These are phyloP conservation scores for Corticium candelabrum DNA, from an alignment of 37 sponge, comb jelly and placozoan species.

Conservation along the genomic window DNA sequence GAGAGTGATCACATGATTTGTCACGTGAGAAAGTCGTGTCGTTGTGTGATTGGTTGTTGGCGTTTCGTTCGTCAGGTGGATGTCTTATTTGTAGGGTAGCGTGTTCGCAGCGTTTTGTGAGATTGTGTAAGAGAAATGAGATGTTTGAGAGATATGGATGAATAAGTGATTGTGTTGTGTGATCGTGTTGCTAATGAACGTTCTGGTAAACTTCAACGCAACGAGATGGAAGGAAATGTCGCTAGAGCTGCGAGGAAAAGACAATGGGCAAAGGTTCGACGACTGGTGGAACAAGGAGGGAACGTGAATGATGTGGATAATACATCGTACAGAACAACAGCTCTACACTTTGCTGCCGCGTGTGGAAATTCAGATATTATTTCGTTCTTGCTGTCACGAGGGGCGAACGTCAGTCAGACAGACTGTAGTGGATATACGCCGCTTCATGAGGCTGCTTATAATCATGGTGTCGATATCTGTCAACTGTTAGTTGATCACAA, in stretches of 20 bases:
- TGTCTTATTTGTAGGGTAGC: background rate
- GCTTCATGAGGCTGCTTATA: background rate
- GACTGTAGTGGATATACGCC: background rate
- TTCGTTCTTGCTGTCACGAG: background rate
- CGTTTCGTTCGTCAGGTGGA: background rate
- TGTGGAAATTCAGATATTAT: background rate
- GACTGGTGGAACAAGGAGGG: too few relatives aligned
- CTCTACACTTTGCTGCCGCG: background rate
- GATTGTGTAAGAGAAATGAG: too few relatives aligned
- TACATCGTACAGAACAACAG: background rate
- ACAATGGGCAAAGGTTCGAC: too few relatives aligned
- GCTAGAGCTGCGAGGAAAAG: too few relatives aligned
- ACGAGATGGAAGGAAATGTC: too few relatives aligned
- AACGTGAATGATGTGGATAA: too few relatives aligned
- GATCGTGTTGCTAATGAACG: too few relatives aligned
- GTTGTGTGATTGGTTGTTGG: background rate
- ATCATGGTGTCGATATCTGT: background rate
- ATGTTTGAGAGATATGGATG: too few relatives aligned
- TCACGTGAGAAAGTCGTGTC: background rate
- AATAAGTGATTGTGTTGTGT: too few relatives aligned
- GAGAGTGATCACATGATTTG: background rate
- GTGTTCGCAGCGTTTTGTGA: too few relatives aligned
- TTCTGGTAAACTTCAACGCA: too few relatives aligned
- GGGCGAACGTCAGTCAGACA: too few relatives aligned
- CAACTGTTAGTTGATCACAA: background rate